phyloP scores from a whole-genome alignment of 2,888 invertebrate genomes.

The Thera obeliscata region DNA sequence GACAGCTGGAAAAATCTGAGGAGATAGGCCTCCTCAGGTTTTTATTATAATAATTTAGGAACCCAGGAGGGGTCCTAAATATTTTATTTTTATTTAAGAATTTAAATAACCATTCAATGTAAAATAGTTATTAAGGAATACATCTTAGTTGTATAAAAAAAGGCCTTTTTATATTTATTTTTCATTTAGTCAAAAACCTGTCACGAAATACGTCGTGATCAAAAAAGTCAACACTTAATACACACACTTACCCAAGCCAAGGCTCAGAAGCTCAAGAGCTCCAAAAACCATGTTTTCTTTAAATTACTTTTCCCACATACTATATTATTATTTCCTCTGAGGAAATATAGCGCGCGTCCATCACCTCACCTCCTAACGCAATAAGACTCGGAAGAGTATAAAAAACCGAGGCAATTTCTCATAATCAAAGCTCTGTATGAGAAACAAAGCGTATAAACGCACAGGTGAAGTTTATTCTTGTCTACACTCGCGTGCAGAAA shows the following conservation, averaged over 20 bases:
- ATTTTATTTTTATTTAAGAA: too few relatives aligned
- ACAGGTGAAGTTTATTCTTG: slow-evolving; percentile 31
- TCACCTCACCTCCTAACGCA: slow-evolving; percentile 38
- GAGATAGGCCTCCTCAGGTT: too few relatives aligned
- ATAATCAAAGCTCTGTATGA: slow-evolving; percentile 40
- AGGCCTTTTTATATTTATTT: too few relatives aligned
- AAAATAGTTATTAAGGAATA: too few relatives aligned
- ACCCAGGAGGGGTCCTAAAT: too few relatives aligned
- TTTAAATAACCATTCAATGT: too few relatives aligned
- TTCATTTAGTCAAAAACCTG: too few relatives aligned
- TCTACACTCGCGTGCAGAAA: slow-evolving; percentile 27
- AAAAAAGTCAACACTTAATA: neutral
- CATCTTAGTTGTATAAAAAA: too few relatives aligned
- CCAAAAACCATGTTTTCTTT: neutral
- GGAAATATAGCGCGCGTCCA: slow-evolving; percentile 5
- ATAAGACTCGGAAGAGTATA: slow-evolving; percentile 41
- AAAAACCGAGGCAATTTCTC: slow-evolving; percentile 44
- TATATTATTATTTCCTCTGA: slow-evolving; percentile 1
- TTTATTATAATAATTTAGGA: too few relatives aligned
- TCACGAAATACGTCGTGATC: too few relatives aligned
- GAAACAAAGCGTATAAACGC: slow-evolving; percentile 35
- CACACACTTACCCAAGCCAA: neutral
- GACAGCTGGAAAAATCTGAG: too few relatives aligned
- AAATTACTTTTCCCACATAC: neutral
- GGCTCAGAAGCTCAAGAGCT: neutral